Conservation (phyloP, 2,888 invertebrate species). For the Meiosimyza platycephala region DNA sequence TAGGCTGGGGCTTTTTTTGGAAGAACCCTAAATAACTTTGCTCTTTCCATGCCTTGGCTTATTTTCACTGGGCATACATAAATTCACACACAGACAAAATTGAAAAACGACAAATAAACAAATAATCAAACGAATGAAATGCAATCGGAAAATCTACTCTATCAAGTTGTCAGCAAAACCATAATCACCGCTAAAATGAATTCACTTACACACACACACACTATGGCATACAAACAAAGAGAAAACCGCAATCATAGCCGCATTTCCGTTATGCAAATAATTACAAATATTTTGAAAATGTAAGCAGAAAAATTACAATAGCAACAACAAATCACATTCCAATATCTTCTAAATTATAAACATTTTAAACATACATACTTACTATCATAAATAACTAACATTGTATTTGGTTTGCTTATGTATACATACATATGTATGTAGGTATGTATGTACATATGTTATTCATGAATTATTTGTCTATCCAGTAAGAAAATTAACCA, state of each 20-base stretch:
- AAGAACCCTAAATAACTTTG: no score
- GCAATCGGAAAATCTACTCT: constrained; percentile 34
- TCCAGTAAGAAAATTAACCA: no score
- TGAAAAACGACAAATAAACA: background rate
- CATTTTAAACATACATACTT: no score
- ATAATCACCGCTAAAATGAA: constrained; percentile 34
- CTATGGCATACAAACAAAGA: background rate
- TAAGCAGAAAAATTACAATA: background rate
- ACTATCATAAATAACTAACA: no score
- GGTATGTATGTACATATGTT: no score
- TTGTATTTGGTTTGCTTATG: no score
- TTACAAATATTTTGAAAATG: constrained; percentile 28
- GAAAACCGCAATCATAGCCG: background rate
- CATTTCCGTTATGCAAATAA: constrained; percentile 32
- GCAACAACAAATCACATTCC: constrained; percentile 10
- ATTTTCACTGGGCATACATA: no score
- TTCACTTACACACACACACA: constrained; percentile 9
- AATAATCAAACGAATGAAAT: constrained; percentile 51
- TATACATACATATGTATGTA: no score
- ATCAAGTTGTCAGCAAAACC: constrained; percentile 39
- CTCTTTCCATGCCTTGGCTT: no score
- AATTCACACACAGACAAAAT: no score
- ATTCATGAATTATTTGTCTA: no score
- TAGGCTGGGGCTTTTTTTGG: no score
- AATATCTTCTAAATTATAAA: constrained; percentile 27